phyloP scores from a whole-genome alignment of 2,113 vertebrate genomes.

The Pterocles orientalis region DNA sequence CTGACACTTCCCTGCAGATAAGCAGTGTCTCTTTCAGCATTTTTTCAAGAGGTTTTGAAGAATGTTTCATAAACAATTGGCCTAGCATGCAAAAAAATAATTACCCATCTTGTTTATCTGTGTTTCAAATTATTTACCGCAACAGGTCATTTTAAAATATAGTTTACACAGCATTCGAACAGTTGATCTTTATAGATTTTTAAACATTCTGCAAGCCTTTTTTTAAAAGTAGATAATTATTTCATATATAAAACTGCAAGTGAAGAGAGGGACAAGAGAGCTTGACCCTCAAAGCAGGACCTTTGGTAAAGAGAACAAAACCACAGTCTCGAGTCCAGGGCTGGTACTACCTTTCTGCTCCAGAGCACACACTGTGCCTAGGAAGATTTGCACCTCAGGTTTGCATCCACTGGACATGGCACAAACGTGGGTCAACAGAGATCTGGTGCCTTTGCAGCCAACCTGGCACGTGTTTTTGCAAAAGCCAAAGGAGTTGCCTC shows the following conservation, averaged over 20 bases:
- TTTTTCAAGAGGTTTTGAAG: slow-evolving; percentile 33
- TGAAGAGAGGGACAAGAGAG: background rate
- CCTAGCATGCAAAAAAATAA: background rate
- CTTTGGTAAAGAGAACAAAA: background rate
- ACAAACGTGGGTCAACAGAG: background rate
- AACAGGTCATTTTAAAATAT: background rate
- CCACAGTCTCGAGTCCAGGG: background rate
- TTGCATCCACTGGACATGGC: background rate
- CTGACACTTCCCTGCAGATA: background rate
- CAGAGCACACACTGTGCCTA: background rate
- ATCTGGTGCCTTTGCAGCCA: background rate
- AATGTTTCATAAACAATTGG: slow-evolving; percentile 5
- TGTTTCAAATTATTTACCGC: slow-evolving; percentile 30
- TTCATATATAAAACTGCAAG: background rate
- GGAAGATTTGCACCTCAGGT: background rate
- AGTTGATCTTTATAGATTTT: background rate
- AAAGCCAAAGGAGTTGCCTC: background rate
- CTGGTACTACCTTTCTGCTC: background rate
- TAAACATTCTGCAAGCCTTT: background rate
- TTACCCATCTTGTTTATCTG: background rate
- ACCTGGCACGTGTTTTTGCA: background rate
- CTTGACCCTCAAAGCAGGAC: background rate
- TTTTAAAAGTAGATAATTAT: background rate
- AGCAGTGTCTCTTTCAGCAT: background rate
- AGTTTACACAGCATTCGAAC: background rate